Conservation (phyloP, 1,140 invertebrate genomes). For the Drosophila sechellia region DNA sequence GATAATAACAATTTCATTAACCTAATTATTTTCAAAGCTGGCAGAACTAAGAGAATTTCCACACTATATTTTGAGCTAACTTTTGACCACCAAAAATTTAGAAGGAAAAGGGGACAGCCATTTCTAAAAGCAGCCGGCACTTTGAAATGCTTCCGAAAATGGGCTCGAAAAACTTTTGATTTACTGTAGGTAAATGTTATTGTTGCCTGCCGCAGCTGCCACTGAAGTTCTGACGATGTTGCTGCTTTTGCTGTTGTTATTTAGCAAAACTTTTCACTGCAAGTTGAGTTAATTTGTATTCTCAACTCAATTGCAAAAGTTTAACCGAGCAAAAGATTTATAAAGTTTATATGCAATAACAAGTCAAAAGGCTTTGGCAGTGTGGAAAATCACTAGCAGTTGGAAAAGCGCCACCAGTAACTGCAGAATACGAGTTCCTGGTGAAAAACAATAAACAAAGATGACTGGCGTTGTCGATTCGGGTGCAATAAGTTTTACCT, state of each 20-base stretch:
- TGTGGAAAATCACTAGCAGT: constrained; percentile 11
- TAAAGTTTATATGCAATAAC: constrained; percentile 81
- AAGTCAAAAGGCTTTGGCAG: constrained; percentile 47
- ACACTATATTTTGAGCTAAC: constrained; percentile 27
- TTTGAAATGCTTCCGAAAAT: constrained; percentile 35
- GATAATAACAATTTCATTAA: constrained; percentile 29
- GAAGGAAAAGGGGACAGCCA: constrained; percentile 6
- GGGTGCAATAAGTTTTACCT: constrained; percentile 57
- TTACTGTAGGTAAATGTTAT: constrained; percentile 71
- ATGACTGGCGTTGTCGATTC: constrained; percentile 18
- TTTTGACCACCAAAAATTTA: constrained; percentile 27
- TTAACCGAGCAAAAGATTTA: constrained; percentile 82
- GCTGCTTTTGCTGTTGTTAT: constrained; percentile 60
- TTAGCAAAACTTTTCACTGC: constrained; percentile 69
- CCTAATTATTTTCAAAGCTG: constrained; percentile 22
- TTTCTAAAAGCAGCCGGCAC: constrained; percentile 37
- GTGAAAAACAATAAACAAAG: constrained; percentile 67
- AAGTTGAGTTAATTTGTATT: constrained; percentile 81
- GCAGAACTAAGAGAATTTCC: constrained; percentile 21
- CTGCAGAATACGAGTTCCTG: constrained; percentile 23
- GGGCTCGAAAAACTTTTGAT: constrained; percentile 61
- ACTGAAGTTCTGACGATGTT: constrained; percentile 39
- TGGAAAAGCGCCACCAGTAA: constrained; percentile 21
- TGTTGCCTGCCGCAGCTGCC: constrained; percentile 63
- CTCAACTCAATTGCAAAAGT: constrained; percentile 82